Base-by-base conservation (phyloP, 2,797 vertebrate genomes). In the Rachycentron canadum region DNA sequence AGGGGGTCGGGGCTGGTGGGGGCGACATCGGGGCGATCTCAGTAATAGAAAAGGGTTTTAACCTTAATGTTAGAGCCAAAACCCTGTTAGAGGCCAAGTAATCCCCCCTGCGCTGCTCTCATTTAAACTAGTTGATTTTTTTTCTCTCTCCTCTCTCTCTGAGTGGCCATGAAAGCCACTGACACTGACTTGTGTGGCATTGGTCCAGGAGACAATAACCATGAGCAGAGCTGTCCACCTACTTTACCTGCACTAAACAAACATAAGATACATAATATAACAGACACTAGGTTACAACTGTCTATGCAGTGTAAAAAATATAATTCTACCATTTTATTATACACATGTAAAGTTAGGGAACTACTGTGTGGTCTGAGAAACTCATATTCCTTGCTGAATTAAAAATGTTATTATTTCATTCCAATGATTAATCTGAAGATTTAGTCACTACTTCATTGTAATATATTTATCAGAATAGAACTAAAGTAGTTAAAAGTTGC, bases 21-120 rank as follows among this genome's bases (percentile, higher is more conserved):
- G 89, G 91, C 88, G 90, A 93, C 94, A 93, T 93, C 94, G 84
- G 91, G 90, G 91, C 93, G 94, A 93, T 93, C 91, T 85, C 87
- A 77, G 93, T 95, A 96, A 95, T 95, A 95, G 94, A 95, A 95
- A 95, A 94, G 93, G 94, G 94, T 92, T 95, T 96, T 95, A 95
- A 95, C 94, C 95, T 95, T 95, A 95, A 94, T 95, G 94, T 95
- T 90, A 88, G 89, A 93, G 95, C 91, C 95, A 94, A 95, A 95
- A 93, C 93, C 95, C 94, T 93, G 92, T 94, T 95, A 95, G 94
- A 92, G 92, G 90, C 91, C 91, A 86, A 88, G 93, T 95, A 95
- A 95, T 95, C 95, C 94, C 93, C 88, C 80, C 86, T 88, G 90
- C 78, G 76, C 92, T 66, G 79, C 91, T 92, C 89, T 94, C 91